Evolutionary conservation across 2,888 invertebrate species (phyloP), one percentile per base, ranked within the genome.

Genomic region (Cinara cedri): DNA sequence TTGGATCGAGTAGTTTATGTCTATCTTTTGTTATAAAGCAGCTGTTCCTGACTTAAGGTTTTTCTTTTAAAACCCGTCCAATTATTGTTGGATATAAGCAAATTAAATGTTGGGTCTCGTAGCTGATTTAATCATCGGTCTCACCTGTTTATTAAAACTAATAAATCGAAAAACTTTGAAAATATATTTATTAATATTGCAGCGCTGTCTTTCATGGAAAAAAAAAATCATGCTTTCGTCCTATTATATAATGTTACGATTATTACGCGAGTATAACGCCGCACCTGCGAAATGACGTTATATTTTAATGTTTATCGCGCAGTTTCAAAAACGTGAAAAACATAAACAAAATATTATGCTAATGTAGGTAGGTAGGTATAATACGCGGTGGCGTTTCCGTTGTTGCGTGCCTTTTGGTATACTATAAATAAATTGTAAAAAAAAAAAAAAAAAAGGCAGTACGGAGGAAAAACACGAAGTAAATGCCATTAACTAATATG

Each of bases 401-500:
- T 10, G 66, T 66, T 66, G 66, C 66, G 49, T 49, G 66, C 16
- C 11, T 49, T 11, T 49, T 9, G 24, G 44, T 46, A 16, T 46
- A 46, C 55, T n/a, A 34, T 34, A 34, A 34, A 34, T 34, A 34
- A 63, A 19, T 63, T 63, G 19, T 19, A 19, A n/a, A 19, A 63
- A 42, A n/a, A 60, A 65, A 8, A 62, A 62, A 14, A 26, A 60
- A 60, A 60, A 60, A n/a, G n/a, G n/a, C n/a, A n/a, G n/a, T n/a
- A n/a, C n/a, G n/a, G n/a, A n/a, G n/a, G n/a, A n/a, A 26, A 57
- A 34, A 42, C n/a, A 19, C 42, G 14, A 60, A 14, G 21, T 10
- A 24, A 49, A 24, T 16, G 16, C 21, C 66, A 66, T 66, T 66
- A 66, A 66, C 66, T 49, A 66, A 66, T 66, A 66, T 66, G 49